Evolutionary conservation across 2,888 invertebrate genomes (phyloP).

Genomic region (Dyspetes luteomarginatus): DNA sequence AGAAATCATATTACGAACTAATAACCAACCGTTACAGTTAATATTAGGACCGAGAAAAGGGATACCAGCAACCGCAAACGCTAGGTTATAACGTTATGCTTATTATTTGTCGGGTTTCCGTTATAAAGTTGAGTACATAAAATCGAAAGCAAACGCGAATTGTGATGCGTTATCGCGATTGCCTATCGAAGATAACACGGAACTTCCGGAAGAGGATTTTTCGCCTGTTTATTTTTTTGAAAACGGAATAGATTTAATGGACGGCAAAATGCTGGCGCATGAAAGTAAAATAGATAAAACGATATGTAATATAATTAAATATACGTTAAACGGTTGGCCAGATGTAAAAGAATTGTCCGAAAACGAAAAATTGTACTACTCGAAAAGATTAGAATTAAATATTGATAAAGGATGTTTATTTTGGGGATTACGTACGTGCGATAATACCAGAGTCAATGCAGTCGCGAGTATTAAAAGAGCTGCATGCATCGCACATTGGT

Average conservation of each 20-base stretch:
- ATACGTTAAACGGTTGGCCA: slow-evolving; percentile 46
- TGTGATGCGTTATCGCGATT: slow-evolving; percentile 3
- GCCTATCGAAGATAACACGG: slow-evolving; percentile 49
- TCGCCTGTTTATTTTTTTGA: not conserved
- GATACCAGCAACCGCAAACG: slow-evolving; percentile 40
- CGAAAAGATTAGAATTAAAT: not conserved
- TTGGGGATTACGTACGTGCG: not conserved
- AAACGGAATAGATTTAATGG: not conserved
- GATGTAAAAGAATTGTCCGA: not conserved
- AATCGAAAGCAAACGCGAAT: slow-evolving; percentile 25
- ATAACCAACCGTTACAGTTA: slow-evolving; percentile 59
- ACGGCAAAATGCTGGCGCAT: not conserved
- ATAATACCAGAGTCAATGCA: slow-evolving; percentile 11
- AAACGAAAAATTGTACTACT: slow-evolving; percentile 12
- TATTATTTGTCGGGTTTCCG: slow-evolving; percentile 32
- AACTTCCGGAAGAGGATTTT: slow-evolving; percentile 3
- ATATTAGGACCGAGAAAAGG: slow-evolving; percentile 57
- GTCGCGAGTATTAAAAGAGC: not conserved
- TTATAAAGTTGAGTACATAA: slow-evolving; percentile 36
- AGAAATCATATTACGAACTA: slow-evolving; percentile 58
- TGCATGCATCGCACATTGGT: slow-evolving; percentile 48
- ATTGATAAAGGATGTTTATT: not conserved
- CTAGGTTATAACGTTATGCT: slow-evolving; percentile 31
- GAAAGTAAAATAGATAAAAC: slow-evolving; percentile 30
- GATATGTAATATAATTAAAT: slow-evolving; percentile 29